Base-by-base conservation (phyloP, 2,888 invertebrate species). In the Euzophera pinguis region DNA sequence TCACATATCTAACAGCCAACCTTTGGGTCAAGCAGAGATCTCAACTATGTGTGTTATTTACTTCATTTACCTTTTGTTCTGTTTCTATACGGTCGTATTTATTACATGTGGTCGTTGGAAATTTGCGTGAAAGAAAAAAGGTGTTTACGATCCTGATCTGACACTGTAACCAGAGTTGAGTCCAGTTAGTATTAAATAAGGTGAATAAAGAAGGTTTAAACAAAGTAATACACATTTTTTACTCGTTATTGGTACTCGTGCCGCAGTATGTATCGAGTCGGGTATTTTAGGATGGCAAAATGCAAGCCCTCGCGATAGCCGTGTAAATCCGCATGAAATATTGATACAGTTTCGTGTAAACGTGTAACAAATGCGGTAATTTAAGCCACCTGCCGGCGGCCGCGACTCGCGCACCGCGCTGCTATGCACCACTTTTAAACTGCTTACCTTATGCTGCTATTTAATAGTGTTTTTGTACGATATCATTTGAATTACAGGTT, bases 361-460 rank as follows among this genome's bases (percentile, higher is more conserved):
- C 89, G 89, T 86, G 88, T 89, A 89, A 89, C 89, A 89, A 89
- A 90, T 90, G 89, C 84, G 88, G 90, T 89, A 88, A 89, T 90
- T 89, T 81, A 75, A 84, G 79, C 79, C 90, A 90, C 90, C 89
- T 90, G 89, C 78, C 75, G 73, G 72, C 67, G 71, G 69, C 73
- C 76, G 78, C 76, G 69, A 64, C 70, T 65, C 71, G 69, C 70
- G 69, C 74, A 67, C 66, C 62, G 65, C 63, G 67, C 66, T 65
- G 70, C 68, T 65, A 63, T 71, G 84, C 83, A 83, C 78, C 83
- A 84, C 74, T 83, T 86, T 84, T 81, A 76, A 79, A 84, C 76
- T 78, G 77, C 74, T 79, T 73, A 78, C 78, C 74, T 80, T 76
- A 72, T 75, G 71, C 65, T 70, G 63, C 62, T 61, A 71, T 77